Evolutionary conservation across 2,888 invertebrate species (phyloP).

Genomic region (Asteroscopus sphinx): DNA sequence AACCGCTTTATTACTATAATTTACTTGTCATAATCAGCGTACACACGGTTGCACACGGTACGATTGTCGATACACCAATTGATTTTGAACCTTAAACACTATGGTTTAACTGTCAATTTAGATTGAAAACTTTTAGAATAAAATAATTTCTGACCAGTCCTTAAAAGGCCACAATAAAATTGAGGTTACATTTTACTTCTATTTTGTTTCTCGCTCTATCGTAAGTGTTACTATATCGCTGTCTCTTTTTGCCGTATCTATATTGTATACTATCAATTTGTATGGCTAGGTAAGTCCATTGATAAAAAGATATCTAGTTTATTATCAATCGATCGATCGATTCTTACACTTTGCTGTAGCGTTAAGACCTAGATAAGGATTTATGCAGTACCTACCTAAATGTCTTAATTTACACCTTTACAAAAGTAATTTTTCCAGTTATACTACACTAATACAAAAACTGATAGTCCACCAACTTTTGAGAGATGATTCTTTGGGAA

Average conservation of each 20-base stretch:
- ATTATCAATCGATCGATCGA: slow-evolving; percentile 28
- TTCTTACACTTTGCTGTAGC: slow-evolving; percentile 10
- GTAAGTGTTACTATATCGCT: slow-evolving; percentile 34
- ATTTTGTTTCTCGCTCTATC: slow-evolving; percentile 62
- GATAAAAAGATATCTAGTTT: slow-evolving; percentile 39
- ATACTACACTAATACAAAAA: no score
- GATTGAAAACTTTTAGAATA: slow-evolving; percentile 40
- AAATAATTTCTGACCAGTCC: slow-evolving; percentile 73
- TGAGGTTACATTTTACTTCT: slow-evolving; percentile 75
- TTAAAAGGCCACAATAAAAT: slow-evolving; percentile 78
- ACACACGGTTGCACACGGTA: slow-evolving; percentile 80
- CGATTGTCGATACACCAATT: slow-evolving; percentile 52
- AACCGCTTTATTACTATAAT: slow-evolving; percentile 75
- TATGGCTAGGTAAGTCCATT: slow-evolving; percentile 40
- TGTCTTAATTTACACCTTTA: slow-evolving; percentile 9
- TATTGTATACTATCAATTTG: slow-evolving; percentile 58
- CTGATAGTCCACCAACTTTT: no score
- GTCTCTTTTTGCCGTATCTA: slow-evolving; percentile 49
- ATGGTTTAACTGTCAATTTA: slow-evolving; percentile 31
- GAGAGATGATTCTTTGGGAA: no score
- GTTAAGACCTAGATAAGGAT: slow-evolving; percentile 13
- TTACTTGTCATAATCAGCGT: slow-evolving; percentile 75
- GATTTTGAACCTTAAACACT: slow-evolving; percentile 50
- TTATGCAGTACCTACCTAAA: slow-evolving; percentile 13
- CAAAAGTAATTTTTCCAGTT: no score